Base-by-base conservation (phyloP, 2,888 invertebrate species). In the Drosophila maculinotata region DNA sequence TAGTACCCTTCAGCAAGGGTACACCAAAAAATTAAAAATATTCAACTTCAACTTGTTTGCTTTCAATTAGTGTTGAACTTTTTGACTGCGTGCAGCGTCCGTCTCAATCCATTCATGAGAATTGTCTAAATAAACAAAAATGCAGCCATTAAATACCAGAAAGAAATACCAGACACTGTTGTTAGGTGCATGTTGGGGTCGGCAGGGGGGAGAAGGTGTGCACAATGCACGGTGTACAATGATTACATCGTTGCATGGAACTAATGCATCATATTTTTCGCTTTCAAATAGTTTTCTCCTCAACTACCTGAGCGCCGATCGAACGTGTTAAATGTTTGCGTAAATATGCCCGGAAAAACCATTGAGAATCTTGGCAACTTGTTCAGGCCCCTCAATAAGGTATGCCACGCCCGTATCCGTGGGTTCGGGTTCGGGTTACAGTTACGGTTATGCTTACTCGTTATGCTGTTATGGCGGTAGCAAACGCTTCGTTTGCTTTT, bases 311-410 rank as follows among this genome's bases (percentile, higher is more conserved):
- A 57, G 17, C 48, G 17, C 14, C 25, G 20, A 54, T 51, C 51
- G 62, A 73, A 88, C 80, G 79, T 85, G 89, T 87, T 87, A 89
- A 89, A 87, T 78, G 76, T 78, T 87, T 87, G 81, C 81, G 76
- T 79, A 89, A 89, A 89, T 82, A 88, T 65, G 53, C 62, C 25
- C 52, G 53, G 48, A 54, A 64, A 58, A 56, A 59, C 49, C 54
- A 56, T 31, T 10, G 38, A 60, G 47, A 59, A 67, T 49, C 52
- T 51, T 49, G 53, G 54, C 62, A 60, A 59, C 36, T 28, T 52
- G 31, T 35, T 17, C 15, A 12, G 38, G 15, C 30, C 35, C 17
- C n/a, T n/a, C n/a, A n/a, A 26, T 17, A 15, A 38, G 7, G 48
- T 12, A 33, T 25, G 48, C 60, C 74, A 66, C 74, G 56, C 86